These are phyloP conservation scores for Acanthurus tractus DNA, from an alignment of 2,797 vertebrate species.

Conservation along the genomic window DNA sequence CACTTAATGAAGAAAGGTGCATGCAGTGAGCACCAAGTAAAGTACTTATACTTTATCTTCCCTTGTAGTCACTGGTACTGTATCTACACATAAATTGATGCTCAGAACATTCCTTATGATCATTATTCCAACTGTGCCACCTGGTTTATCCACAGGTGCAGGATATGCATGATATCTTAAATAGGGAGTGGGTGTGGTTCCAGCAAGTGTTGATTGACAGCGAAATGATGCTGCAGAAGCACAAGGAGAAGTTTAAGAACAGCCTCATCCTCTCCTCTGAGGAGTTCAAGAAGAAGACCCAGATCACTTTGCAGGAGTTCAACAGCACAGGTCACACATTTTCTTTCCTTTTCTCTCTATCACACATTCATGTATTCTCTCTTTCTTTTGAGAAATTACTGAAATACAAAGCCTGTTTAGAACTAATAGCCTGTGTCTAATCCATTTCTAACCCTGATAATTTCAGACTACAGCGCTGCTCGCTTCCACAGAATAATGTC, in stretches of 20 bases:
- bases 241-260: slow-evolving; percentile 90
- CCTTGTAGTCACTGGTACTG: neutral
- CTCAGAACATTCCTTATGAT: neutral
- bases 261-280: slow-evolving; percentile 84
- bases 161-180: slow-evolving; percentile 82
- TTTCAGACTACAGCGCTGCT: no score
- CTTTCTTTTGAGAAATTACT: no score
- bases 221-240: slow-evolving; percentile 84
- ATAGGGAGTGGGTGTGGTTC: slow-evolving; percentile 87
- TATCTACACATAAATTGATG: neutral
- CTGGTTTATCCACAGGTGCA: slow-evolving; percentile 82
- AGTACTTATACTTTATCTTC: neutral
- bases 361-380: neutral
- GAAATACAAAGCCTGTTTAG: no score
- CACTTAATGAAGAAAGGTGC: neutral
- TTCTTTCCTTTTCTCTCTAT: no score
- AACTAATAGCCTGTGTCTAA: no score
- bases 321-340: slow-evolving; percentile 74
- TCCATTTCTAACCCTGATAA: no score
- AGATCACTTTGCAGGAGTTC: slow-evolving; percentile 85
- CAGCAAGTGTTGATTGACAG: slow-evolving; percentile 89
- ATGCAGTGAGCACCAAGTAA: neutral
- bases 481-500: no score
- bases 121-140: slow-evolving; percentile 1
- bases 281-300: slow-evolving; percentile 89